Conservation (phyloP, 2,888 invertebrate genomes). For the Acrobasis consociella region DNA sequence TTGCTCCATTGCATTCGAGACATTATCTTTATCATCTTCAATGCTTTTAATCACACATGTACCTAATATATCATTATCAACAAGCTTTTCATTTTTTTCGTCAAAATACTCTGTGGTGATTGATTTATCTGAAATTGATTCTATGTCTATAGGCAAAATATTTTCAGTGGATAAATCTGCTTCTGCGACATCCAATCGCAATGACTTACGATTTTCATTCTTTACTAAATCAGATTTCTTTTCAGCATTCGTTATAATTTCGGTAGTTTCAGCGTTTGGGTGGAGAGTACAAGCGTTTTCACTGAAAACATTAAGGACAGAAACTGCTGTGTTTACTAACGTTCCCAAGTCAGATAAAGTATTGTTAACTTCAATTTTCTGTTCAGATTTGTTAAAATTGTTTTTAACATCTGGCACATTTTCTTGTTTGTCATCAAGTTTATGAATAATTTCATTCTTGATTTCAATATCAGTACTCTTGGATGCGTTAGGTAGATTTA, state of each 20-base stretch:
- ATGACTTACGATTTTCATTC: not conserved
- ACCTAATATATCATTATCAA: not conserved
- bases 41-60: not conserved
- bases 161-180: not conserved
- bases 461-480: not conserved
- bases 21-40: not conserved
- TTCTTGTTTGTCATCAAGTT: not conserved
- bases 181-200: not conserved
- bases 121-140: not conserved
- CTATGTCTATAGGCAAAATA: not conserved
- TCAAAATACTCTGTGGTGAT: not conserved
- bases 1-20: not conserved
- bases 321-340: conserved; percentile 5
- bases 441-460: not conserved
- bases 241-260: not conserved
- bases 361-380: not conserved
- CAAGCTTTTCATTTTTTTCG: not conserved
- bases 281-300: not conserved
- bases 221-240: not conserved
- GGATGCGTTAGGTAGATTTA: not conserved
- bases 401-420: not conserved
- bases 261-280: not conserved
- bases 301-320: not conserved
- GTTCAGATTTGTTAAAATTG: not conserved
- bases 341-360: conserved; percentile 2